phyloP scores from a whole-genome alignment of 1,140 invertebrate genomes.

The Helicoverpa zea region DNA sequence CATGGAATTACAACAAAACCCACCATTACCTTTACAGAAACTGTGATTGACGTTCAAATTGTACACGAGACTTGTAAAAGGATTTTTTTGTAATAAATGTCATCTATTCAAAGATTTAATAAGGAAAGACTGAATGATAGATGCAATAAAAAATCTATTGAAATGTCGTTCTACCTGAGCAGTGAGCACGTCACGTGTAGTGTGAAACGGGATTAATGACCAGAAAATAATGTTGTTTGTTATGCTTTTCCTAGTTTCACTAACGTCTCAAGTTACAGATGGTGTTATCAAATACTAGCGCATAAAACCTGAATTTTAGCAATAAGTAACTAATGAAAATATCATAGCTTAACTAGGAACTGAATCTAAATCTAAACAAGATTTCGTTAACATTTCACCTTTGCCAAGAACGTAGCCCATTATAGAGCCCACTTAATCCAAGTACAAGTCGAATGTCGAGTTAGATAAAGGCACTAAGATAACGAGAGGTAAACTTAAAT shows the following conservation, averaged over 20 bases:
- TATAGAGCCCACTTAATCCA: conserved; percentile 67
- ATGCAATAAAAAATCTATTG: conserved; percentile 60
- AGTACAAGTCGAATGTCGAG: conserved; percentile 63
- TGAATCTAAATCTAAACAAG: conserved; percentile 4
- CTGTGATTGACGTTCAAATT: conserved; percentile 78
- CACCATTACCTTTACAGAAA: conserved; percentile 57
- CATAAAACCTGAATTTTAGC: too few species aligned
- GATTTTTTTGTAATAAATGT: conserved; percentile 66
- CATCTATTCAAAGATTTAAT: conserved; percentile 65
- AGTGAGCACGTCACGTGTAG: conserved; percentile 52
- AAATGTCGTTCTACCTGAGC: conserved; percentile 55
- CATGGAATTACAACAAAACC: conserved; percentile 67
- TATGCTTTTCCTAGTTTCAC: too few species aligned
- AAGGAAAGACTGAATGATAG: conserved; percentile 62
- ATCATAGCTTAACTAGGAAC: not conserved
- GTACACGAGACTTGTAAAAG: conserved; percentile 61
- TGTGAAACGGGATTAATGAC: conserved; percentile 34
- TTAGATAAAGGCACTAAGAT: conserved; percentile 76
- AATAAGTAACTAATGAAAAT: not conserved
- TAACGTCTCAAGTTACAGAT: too few species aligned
- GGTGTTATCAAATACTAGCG: too few species aligned
- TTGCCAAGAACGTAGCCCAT: conserved; percentile 5
- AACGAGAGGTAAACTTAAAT: conserved; percentile 81
- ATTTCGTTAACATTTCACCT: not conserved
- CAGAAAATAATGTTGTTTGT: conserved; percentile 1